These are phyloP conservation scores for Papilio glaucus DNA, from an alignment of 1,140 invertebrate species.

Conservation along the genomic window DNA sequence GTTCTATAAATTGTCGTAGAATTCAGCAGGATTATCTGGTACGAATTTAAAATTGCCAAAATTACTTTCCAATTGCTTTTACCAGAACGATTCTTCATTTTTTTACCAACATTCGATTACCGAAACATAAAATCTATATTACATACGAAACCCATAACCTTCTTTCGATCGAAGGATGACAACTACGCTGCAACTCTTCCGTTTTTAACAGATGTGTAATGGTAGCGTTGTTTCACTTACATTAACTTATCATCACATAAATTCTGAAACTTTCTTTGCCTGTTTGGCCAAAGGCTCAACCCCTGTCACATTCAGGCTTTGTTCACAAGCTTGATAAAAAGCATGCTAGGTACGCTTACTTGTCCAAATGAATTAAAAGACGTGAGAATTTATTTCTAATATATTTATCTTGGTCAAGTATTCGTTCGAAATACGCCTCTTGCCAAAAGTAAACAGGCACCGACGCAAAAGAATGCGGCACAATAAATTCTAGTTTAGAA, in stretches of 20 bases:
- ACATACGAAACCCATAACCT: too few relatives aligned
- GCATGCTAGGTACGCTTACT: neutral
- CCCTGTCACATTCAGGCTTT: too few relatives aligned
- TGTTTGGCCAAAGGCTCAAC: too few relatives aligned
- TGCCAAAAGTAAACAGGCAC: neutral
- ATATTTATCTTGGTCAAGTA: constrained; percentile 6
- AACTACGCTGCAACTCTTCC: too few relatives aligned
- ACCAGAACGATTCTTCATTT: neutral
- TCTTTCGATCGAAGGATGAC: too few relatives aligned
- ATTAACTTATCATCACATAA: too few relatives aligned
- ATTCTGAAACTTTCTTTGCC: too few relatives aligned
- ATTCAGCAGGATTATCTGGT: constrained; percentile 24
- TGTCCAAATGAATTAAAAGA: neutral
- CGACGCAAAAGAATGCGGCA: constrained; percentile 41
- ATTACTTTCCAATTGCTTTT: constrained; percentile 22
- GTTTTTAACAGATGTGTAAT: too few relatives aligned
- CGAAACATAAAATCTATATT: too few relatives aligned
- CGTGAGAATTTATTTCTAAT: neutral
- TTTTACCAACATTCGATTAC: neutral
- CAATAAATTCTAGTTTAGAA: constrained; percentile 29
- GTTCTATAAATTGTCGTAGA: constrained; percentile 33
- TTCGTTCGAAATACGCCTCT: neutral
- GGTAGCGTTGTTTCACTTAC: too few relatives aligned
- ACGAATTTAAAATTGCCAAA: constrained; percentile 23
- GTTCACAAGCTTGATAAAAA: neutral